These are phyloP conservation scores for Atta texana DNA, from an alignment of 1,140 invertebrate species.

Conservation along the genomic window DNA sequence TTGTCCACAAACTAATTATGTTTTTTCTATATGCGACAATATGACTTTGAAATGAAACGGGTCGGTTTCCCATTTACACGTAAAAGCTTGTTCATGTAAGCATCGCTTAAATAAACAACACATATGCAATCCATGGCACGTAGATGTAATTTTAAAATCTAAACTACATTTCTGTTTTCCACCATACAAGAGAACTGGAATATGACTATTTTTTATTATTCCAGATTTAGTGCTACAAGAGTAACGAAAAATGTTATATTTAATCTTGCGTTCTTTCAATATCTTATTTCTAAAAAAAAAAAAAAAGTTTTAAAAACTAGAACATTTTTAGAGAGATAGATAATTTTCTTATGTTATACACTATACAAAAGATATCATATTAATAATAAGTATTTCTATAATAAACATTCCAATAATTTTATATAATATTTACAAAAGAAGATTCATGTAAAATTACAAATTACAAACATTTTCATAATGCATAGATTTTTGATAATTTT, in stretches of 20 bases:
- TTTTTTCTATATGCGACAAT: background rate
- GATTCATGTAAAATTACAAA: background rate
- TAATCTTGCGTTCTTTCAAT: background rate
- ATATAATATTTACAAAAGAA: background rate
- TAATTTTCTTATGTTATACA: background rate
- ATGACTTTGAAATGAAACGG: background rate
- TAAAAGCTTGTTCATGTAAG: background rate
- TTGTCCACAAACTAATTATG: background rate
- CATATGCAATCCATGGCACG: background rate
- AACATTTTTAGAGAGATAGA: background rate
- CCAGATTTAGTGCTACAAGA: background rate
- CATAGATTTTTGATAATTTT: background rate
- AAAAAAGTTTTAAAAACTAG: background rate
- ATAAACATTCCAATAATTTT: background rate
- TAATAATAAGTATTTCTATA: background rate
- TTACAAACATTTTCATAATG: background rate
- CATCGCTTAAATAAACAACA: background rate
- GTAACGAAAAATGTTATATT: background rate
- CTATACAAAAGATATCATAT: background rate
- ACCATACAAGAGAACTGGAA: background rate
- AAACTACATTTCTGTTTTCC: background rate
- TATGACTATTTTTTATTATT: conserved; percentile 11
- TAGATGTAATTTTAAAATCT: conserved; percentile 24
- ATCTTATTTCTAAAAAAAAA: background rate
- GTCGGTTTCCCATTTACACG: background rate